phyloP scores from a whole-genome alignment of 2,113 vertebrate genomes.

The Chunga burmeisteri region DNA sequence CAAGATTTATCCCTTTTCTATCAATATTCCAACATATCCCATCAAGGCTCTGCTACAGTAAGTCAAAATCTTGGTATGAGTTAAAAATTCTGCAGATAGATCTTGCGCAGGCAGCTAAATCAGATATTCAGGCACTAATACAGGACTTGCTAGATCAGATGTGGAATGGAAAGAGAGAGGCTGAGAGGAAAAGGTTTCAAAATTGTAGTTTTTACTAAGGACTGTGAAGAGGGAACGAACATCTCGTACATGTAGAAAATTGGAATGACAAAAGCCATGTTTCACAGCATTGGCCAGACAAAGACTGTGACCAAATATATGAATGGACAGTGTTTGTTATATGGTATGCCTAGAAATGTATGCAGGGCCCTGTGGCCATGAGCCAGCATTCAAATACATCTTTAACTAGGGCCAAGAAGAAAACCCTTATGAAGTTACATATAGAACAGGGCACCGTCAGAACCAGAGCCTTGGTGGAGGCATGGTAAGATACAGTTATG shows the following conservation, averaged over 20 bases:
- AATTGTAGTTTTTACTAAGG: neutral
- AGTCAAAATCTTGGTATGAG: neutral
- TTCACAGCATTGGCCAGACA: neutral
- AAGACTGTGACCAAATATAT: neutral
- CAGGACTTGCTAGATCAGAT: neutral
- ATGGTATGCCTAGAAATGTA: neutral
- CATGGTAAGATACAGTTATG: neutral
- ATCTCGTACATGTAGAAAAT: neutral
- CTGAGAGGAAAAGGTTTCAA: neutral
- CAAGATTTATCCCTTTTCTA: neutral
- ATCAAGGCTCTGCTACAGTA: neutral
- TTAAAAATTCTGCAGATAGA: neutral
- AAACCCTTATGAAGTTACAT: neutral
- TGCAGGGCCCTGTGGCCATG: neutral
- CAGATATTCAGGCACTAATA: neutral
- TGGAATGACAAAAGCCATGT: neutral
- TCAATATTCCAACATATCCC: neutral
- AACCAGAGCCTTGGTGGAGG: fast-evolving
- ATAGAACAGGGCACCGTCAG: neutral
- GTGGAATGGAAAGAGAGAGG: neutral
- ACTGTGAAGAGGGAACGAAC: neutral
- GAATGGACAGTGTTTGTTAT: neutral
- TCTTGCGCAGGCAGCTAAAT: neutral
- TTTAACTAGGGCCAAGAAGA: neutral
- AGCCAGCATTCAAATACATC: neutral